Evolutionary conservation across 2,797 vertebrate genomes (phyloP).

Genomic region (Acropternis orthonyx): DNA sequence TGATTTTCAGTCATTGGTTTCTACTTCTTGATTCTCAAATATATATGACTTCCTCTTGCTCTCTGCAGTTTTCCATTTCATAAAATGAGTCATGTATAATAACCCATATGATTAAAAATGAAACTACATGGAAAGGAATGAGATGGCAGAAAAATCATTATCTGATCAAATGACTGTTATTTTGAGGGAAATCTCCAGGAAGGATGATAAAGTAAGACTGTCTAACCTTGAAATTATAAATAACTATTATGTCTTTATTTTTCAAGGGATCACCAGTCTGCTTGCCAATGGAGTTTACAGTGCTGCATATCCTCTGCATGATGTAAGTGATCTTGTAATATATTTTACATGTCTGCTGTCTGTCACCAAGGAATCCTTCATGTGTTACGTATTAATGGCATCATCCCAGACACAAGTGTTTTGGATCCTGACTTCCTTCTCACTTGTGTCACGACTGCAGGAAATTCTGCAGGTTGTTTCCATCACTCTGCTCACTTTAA

Average conservation of each 20-base stretch:
- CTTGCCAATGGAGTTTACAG: constrained; percentile 90
- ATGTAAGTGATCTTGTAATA: constrained; percentile 83
- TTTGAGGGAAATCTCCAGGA: constrained; percentile 51
- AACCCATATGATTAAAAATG: constrained; percentile 53
- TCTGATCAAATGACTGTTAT: constrained; percentile 48
- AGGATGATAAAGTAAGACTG: background rate
- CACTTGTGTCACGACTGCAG: background rate
- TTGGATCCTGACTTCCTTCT: background rate
- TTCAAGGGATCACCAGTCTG: constrained; percentile 91
- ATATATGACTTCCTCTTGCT: constrained; percentile 61
- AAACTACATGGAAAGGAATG: constrained; percentile 50
- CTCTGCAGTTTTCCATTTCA: constrained; percentile 66
- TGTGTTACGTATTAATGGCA: background rate
- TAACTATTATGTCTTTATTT: constrained; percentile 56
- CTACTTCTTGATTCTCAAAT: constrained; percentile 60
- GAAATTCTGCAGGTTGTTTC: background rate
- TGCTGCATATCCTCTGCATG: constrained; percentile 90
- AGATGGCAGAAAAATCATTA: constrained; percentile 51
- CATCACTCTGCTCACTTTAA: background rate
- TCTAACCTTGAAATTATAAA: background rate
- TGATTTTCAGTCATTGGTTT: constrained; percentile 49
- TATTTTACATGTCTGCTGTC: background rate
- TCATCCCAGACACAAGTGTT: background rate
- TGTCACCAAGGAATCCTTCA: constrained; percentile 2
- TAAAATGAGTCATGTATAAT: constrained; percentile 62